Evolutionary conservation across 1,140 invertebrate genomes (phyloP), one percentile per base, ranked within the genome.

Genomic region (Brachystomella parvula): DNA sequence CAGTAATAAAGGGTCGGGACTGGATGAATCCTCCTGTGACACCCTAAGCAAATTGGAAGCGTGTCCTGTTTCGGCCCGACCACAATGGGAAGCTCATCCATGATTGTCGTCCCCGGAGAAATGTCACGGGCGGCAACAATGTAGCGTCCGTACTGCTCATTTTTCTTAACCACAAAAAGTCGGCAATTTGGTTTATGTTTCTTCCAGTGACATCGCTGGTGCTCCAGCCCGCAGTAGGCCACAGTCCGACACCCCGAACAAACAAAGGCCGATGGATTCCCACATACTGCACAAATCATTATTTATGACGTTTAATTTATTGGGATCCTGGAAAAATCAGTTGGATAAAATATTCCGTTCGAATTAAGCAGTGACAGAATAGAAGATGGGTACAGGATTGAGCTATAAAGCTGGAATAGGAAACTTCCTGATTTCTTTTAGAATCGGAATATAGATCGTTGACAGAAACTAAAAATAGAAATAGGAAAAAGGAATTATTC

Each of bases 121-220:
- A 70, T 66, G 39, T 70, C 68, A 17, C 64, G 26, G 3, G 68
- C 15, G 19, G 68, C 68, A 24, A 69, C 61, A 6, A 49, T 33
- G 21, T 69, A 69, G 2, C 68, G 28, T 33, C 68, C 68, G 3
- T 49, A 65, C 9, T 62, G 26, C 19, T 69, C 68, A 35, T 64
- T 66, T 44, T 30, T 63, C 62, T 66, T 64, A 19, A 70, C 64
- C 0, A 31, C 15, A 28, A 32, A 70, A 28, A 63, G 79, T 32
- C 76, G 79, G 72, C 88, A 90, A n/a, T 76, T 74, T 15, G 75
- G 72, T 73, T 86, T 87, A 74, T 90, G 89, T 2, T 74, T 74
- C 71, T 86, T 87, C 89, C 89, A 91, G 74, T 89, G 35, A 12
- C 6, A 60, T 60, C 31, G 15, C 28, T 60, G 58, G 21, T 60